Conservation (phyloP, 2,797 vertebrate species). For the Poliocrania exsul region DNA sequence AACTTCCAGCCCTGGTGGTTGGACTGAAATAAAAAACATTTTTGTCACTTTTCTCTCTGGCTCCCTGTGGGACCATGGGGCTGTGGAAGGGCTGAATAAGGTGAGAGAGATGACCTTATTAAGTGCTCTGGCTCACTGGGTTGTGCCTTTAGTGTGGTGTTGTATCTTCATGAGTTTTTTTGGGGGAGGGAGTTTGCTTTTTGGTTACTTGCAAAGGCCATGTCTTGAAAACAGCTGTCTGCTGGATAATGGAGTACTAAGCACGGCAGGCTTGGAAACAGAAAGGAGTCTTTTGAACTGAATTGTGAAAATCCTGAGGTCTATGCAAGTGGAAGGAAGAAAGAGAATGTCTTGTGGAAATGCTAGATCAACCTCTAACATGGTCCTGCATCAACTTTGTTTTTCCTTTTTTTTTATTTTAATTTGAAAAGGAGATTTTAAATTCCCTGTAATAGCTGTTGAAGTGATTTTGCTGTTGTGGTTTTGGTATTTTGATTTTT, state of each 20-base stretch:
- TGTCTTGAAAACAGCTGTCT: constrained; percentile 48
- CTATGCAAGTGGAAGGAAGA: neutral
- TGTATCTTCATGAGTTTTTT: neutral
- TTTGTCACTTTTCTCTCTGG: neutral
- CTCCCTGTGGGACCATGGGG: neutral
- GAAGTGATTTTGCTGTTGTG: neutral
- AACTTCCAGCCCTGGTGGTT: neutral
- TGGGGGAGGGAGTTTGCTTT: neutral
- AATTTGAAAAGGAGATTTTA: neutral
- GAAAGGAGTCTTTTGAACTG: constrained; percentile 10
- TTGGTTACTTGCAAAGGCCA: constrained; percentile 1
- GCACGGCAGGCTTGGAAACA: neutral
- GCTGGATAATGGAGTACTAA: neutral
- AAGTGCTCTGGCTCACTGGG: neutral
- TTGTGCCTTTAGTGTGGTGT: neutral
- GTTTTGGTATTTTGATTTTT: neutral
- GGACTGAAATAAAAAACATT: neutral
- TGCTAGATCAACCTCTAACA: neutral
- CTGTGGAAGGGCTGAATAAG: neutral
- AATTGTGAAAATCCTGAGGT: constrained; percentile 26
- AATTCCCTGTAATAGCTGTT: neutral
- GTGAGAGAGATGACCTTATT: neutral
- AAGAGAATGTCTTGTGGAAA: neutral
- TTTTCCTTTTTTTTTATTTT: neutral
- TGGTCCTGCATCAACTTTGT: neutral